These are phyloP conservation scores for Drosophila tanythrix DNA, from an alignment of 2,888 invertebrate species.

Conservation along the genomic window DNA sequence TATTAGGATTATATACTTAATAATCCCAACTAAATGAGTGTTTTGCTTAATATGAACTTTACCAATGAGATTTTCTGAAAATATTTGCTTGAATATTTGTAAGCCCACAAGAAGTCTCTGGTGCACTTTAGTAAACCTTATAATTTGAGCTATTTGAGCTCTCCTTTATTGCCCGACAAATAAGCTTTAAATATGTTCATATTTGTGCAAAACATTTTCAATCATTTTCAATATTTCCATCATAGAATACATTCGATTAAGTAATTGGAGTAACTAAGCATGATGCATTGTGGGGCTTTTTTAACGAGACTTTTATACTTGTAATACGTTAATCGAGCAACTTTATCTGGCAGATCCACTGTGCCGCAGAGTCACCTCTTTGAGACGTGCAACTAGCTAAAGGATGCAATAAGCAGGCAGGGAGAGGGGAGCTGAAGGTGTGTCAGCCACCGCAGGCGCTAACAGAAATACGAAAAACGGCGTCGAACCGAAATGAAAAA, in stretches of 20 bases:
- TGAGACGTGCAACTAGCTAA: background rate
- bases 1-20: background rate
- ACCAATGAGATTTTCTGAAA: background rate
- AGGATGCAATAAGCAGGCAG: background rate
- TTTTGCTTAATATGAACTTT: rapidly evolving
- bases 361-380: conserved; percentile 4
- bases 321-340: background rate
- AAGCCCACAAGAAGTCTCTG: background rate
- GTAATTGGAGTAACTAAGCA: background rate
- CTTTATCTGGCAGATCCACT: background rate
- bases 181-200: background rate
- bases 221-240: background rate
- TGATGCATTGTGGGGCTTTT: background rate
- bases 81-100: background rate
- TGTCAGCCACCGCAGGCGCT: conserved; percentile 16
- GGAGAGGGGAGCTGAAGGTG: background rate
- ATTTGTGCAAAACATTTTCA: background rate
- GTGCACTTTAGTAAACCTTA: background rate
- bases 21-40: background rate
- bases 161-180: background rate
- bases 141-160: rapidly evolving
- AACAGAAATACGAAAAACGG: conserved; percentile 22
- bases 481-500: conserved; percentile 47
- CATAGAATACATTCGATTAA: background rate
- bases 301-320: background rate